Evolutionary conservation across 1,140 invertebrate species (phyloP).

Genomic region (Chrysopa pallens): DNA sequence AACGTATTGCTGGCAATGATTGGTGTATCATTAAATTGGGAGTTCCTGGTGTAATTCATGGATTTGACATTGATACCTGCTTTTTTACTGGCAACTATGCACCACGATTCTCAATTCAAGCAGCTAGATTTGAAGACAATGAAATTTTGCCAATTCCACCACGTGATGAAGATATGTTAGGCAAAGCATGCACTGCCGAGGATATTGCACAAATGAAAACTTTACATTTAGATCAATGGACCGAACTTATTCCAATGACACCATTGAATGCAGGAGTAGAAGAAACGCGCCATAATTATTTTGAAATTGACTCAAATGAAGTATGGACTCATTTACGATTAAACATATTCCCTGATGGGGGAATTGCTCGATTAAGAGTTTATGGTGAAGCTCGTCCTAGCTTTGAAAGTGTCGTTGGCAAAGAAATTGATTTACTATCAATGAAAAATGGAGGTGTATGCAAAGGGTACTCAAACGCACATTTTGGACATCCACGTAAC

Average conservation of each 20-base stretch:
- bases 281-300: slow-evolving; percentile 37
- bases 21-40: slow-evolving; percentile 43
- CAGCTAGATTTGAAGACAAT: slow-evolving; percentile 21
- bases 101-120: slow-evolving; percentile 44
- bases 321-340: slow-evolving; percentile 36
- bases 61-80: slow-evolving; percentile 41
- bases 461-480: slow-evolving; percentile 38
- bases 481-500: slow-evolving; percentile 45
- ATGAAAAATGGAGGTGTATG: slow-evolving; percentile 34
- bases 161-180: slow-evolving; percentile 24
- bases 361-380: slow-evolving; percentile 40
- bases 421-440: slow-evolving; percentile 32
- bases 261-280: slow-evolving; percentile 32
- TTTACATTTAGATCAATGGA: slow-evolving; percentile 35
- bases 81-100: slow-evolving; percentile 49
- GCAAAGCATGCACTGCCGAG: slow-evolving; percentile 26
- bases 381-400: slow-evolving; percentile 33
- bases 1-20: slow-evolving; percentile 39
- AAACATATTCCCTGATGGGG: slow-evolving; percentile 48
- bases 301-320: slow-evolving; percentile 23
- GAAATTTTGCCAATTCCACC: slow-evolving; percentile 18
- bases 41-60: slow-evolving; percentile 33
- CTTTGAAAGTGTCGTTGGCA: slow-evolving; percentile 12
- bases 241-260: slow-evolving; percentile 33
- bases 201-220: slow-evolving; percentile 25